These are phyloP conservation scores for Orchesella cincta DNA, from an alignment of 1,140 invertebrate species.

Conservation along the genomic window DNA sequence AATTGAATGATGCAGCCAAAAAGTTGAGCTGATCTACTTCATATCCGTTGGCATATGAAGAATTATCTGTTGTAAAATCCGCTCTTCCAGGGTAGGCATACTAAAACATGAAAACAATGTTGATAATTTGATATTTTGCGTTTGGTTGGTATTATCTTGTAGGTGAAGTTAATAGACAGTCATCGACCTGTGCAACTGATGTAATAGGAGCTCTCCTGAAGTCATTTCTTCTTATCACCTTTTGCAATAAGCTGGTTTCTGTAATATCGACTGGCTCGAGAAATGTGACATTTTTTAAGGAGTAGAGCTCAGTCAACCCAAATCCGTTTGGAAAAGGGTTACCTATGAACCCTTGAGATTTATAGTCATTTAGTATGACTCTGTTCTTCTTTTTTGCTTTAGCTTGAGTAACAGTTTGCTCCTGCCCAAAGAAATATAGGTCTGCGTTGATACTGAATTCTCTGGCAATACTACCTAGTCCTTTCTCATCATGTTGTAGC, in stretches of 20 bases:
- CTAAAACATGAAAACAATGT: conserved; percentile 5
- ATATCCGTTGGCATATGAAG: neutral
- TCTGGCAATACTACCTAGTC: neutral
- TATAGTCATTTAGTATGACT: neutral
- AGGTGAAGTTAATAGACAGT: neutral
- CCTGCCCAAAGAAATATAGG: neutral
- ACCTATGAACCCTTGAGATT: neutral
- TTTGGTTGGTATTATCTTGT: too few species aligned
- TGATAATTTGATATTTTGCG: neutral
- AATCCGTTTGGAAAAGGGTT: neutral
- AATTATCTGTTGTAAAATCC: neutral
- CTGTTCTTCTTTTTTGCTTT: neutral
- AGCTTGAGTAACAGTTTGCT: too few species aligned
- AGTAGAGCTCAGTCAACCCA: conserved; percentile 14
- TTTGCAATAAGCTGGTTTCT: neutral
- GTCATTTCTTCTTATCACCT: neutral
- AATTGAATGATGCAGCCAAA: conserved; percentile 11
- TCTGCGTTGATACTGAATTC: conserved; percentile 21
- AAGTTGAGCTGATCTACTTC: conserved; percentile 16
- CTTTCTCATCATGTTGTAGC: neutral
- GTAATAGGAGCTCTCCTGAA: neutral
- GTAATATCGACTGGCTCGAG: neutral
- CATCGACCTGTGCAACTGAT: conserved; percentile 13
- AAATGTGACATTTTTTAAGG: conserved; percentile 18
- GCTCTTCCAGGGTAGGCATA: neutral